Base-by-base conservation (phyloP, 2,797 vertebrate species). In the Leptodactylus fallax region DNA sequence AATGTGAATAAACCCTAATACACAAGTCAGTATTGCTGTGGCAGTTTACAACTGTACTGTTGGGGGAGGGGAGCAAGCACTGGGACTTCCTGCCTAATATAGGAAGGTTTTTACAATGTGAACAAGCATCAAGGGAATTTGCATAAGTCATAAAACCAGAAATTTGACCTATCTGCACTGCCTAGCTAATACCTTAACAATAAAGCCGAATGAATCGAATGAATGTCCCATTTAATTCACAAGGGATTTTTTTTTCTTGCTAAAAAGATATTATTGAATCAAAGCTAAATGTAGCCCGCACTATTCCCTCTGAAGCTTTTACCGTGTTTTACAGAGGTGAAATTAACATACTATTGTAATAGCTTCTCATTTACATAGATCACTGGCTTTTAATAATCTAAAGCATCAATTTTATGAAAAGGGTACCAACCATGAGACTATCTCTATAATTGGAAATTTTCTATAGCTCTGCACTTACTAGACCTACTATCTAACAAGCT, bases 341-440 rank as follows among this genome's bases (percentile, higher is more conserved):
- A 56, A 83, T 83, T 83, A 56, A 53, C 65, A 55, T 71, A 21
- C 51, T 27, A 69, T 83, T 83, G 67, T 56, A 56, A 74, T 25
- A 71, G 53, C 55, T 56, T 12, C 63, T 83, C 67, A 71, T 58
- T 58, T 72, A 55, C 81, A 53, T 58, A 58, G 17, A 72, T 83
- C 25, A 47, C 65, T 45, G 58, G 60, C 79, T 63, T 49, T 9
- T 81, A 63, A 61, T n/a, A 27, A 80, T 80, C 56, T 80, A 60
- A 47, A 80, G 79, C 45, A 80, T 80, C 79, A 61, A 65, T 81
- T 81, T 65, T 16, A 14, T 81, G 60, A 10, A 81, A 81, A 65
- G 21, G 12, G 16, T 36, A 27, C 53, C 3, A 49, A 14, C n/a
- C 36, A 25, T 8, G 45, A 81, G 23, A 49, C 4, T 12, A 19